Conservation (phyloP, 2,888 invertebrate genomes). For the Synergus itoensis region DNA sequence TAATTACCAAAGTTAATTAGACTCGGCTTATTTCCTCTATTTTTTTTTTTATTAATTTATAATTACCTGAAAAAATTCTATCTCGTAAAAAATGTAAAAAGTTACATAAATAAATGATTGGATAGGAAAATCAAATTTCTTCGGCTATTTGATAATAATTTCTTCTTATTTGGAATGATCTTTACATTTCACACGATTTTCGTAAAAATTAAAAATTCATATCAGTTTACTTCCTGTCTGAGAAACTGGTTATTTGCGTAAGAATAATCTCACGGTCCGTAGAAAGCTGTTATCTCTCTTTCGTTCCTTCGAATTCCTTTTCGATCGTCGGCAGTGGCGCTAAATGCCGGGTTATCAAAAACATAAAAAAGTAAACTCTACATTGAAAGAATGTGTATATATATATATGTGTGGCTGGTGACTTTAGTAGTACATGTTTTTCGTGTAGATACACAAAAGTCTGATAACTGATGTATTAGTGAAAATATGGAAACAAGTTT, state of each 20-base stretch:
- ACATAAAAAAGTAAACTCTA: background rate
- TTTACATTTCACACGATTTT: constrained; percentile 41
- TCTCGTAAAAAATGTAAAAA: background rate
- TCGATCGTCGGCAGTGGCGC: constrained; percentile 39
- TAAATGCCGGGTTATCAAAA: constrained; percentile 32
- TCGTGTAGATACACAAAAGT: background rate
- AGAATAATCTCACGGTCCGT: constrained; percentile 42
- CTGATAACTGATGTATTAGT: background rate
- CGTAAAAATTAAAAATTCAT: constrained; percentile 40
- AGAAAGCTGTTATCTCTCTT: constrained; percentile 37
- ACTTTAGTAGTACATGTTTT: too few species aligned
- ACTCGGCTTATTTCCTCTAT: background rate
- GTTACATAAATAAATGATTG: background rate
- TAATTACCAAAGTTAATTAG: constrained; percentile 34
- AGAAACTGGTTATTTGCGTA: constrained; percentile 41
- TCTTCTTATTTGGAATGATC: constrained; percentile 25
- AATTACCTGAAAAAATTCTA: background rate
- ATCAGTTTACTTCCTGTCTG: constrained; percentile 40
- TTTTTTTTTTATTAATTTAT: background rate
- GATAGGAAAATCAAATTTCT: background rate
- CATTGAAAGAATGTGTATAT: background rate
- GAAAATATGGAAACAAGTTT: background rate
- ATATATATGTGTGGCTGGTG: too few species aligned
- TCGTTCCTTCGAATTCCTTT: constrained; percentile 36
- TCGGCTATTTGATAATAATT: background rate